Conservation (phyloP, 2,113 vertebrate genomes). For the Felis chaus region DNA sequence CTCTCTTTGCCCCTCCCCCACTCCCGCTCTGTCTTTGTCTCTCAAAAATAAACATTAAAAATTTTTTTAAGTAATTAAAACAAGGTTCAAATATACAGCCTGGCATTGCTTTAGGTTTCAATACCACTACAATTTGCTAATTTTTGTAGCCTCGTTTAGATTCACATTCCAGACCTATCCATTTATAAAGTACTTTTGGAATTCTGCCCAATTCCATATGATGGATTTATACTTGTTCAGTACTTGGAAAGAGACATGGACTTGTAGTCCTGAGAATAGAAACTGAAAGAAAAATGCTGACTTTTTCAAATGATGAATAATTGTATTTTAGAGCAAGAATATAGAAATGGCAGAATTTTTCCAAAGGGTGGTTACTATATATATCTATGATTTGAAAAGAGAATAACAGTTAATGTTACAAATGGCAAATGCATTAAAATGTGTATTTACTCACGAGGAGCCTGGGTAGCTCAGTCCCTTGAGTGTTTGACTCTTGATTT, state of each 20-base stretch:
- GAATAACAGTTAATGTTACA: background rate
- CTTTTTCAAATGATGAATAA: background rate
- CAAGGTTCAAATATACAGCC: background rate
- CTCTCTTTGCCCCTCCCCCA: no score
- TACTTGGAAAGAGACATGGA: background rate
- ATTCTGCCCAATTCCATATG: background rate
- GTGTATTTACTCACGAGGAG: background rate
- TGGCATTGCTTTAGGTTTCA: background rate
- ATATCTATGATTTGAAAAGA: background rate
- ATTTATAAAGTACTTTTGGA: constrained; percentile 8
- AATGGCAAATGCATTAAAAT: background rate
- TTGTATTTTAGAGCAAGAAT: background rate
- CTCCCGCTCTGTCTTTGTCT: no score
- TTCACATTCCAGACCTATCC: background rate
- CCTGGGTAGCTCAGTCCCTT: no score
- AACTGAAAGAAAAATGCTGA: background rate
- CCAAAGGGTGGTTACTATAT: background rate
- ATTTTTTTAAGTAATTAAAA: no score
- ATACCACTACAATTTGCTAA: background rate
- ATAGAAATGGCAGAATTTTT: background rate
- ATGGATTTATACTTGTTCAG: background rate
- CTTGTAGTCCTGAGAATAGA: background rate
- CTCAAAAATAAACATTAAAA: no score
- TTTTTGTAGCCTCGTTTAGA: background rate
- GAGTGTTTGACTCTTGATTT: no score